Evolutionary conservation across 2,113 vertebrate species (phyloP).

Genomic region (Strix uralensis): DNA sequence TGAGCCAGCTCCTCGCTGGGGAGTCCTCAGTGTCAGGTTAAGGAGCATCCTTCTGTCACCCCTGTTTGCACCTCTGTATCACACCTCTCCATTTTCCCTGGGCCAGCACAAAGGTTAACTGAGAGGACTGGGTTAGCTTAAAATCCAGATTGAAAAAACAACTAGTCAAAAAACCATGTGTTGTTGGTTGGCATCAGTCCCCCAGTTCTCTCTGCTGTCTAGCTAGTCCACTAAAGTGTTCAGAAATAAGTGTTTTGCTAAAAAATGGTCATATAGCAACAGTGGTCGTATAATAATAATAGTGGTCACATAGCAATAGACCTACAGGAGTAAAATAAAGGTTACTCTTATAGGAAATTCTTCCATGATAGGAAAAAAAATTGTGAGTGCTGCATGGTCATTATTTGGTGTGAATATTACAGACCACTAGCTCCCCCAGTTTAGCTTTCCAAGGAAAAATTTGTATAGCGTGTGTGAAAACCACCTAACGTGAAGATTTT

Average conservation of each 20-base stretch:
- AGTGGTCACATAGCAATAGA: neutral
- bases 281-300: too few species aligned
- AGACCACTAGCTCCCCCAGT: neutral
- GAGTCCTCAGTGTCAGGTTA: accelerated
- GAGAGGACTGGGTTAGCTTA: neutral
- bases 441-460: neutral
- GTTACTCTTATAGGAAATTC: neutral
- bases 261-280: neutral
- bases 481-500: neutral
- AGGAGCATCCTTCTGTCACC: neutral
- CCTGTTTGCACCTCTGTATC: neutral
- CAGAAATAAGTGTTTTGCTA: neutral
- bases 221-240: neutral
- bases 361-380: neutral
- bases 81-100: neutral
- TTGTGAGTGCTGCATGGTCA: neutral
- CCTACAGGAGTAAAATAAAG: neutral
- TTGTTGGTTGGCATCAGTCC: neutral
- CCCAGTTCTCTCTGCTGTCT: neutral
- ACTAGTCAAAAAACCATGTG: neutral
- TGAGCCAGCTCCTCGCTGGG: neutral
- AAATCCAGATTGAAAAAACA: neutral
- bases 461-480: neutral
- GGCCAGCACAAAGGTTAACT: neutral
- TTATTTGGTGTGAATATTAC: neutral